A percentile compares a stretch with the other conserved stretches of the same genome.
Evolutionary conservation across 2,113 vertebrate genomes (phyloP).

Genomic region (Leptodactylus fuscus): DNA sequence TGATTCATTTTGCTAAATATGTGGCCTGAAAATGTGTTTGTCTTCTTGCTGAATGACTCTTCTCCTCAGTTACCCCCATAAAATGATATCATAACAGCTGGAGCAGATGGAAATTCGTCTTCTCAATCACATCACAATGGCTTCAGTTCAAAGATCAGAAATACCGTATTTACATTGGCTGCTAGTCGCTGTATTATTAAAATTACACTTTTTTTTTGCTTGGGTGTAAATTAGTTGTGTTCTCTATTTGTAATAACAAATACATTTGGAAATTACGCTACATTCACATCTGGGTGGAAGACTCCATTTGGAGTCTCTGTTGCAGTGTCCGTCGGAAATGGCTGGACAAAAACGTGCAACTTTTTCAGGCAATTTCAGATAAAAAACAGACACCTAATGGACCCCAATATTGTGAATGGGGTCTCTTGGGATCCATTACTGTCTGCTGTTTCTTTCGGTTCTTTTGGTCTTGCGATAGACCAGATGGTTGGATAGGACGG

Average conservation of each 20-base stretch:
- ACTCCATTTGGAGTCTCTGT: too few species aligned
- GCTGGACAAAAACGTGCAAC: too few species aligned
- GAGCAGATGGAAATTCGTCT: conserved; percentile 18
- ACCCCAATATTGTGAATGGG: too few species aligned
- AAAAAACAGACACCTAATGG: too few species aligned
- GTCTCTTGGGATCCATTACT: too few species aligned
- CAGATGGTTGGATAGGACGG: too few species aligned
- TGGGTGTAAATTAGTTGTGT: background rate
- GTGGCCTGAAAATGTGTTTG: conserved; percentile 33
- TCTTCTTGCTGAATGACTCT: conserved; percentile 21
- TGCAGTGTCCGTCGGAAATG: too few species aligned
- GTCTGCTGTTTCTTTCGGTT: too few species aligned
- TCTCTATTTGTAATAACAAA: background rate
- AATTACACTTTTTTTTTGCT: background rate
- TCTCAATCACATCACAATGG: conserved; percentile 13
- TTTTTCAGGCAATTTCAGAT: too few species aligned
- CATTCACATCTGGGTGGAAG: too few species aligned
- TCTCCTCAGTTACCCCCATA: conserved; percentile 19
- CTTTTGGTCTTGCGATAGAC: too few species aligned
- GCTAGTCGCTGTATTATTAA: background rate
- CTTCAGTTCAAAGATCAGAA: background rate
- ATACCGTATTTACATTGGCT: conserved; percentile 1
- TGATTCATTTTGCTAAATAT: conserved; percentile 27
- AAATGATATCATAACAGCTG: conserved; percentile 48
- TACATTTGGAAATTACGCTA: too few species aligned